Base-by-base conservation (phyloP, 2,797 vertebrate species). In the Cephalopachus bancanus region DNA sequence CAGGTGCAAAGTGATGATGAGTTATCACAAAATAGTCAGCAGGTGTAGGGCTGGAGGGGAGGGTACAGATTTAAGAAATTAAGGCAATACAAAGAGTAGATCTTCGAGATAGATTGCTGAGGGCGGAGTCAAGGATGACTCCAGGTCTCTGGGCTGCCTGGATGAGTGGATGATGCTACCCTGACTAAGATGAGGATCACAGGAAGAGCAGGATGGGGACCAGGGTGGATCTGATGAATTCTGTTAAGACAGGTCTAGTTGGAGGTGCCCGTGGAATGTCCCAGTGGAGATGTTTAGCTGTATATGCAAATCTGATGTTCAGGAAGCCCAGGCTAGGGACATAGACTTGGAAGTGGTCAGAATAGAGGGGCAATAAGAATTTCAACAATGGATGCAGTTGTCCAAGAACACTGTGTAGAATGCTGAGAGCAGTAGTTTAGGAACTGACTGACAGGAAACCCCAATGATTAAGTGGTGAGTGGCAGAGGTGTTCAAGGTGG, bases 31-130 rank as follows among this genome's bases (percentile, higher is more conserved):
- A 79, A 57, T 26, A 83, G 60, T 33, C 91, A 89, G 49, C 57
- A 64, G 60, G 60, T 37, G 7, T 17, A 76, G 71, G 69, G 64
- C 49, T 51, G 28, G 65, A 80, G 78, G 60, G 53, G 62, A 71
- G 71, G 26, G 49, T 8, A 57, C 8, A 80, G 53, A 76, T 67
- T 64, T 87, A 9, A 55, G 75, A 97, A 91, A 93, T 72, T n/a
- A 57, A 55, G 62, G 16, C 81, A 86, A 44, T 64, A 8, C 20
- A 69, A 53, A 80, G 49, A 91, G 74, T 51, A 51, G 91, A 12
- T 59, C 28, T 53, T 30, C 62, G 89, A 57, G 69, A 53, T 44
- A 75, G 91, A 55, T 67, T 86, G 79, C n/a, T 7, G 60, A 79
- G 83, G 83, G 44, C 6, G 44, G 44, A 4, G 44, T 44, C 44